Evolutionary conservation across 2,113 vertebrate genomes (phyloP).

Genomic region (Cnemophilus loriae): DNA sequence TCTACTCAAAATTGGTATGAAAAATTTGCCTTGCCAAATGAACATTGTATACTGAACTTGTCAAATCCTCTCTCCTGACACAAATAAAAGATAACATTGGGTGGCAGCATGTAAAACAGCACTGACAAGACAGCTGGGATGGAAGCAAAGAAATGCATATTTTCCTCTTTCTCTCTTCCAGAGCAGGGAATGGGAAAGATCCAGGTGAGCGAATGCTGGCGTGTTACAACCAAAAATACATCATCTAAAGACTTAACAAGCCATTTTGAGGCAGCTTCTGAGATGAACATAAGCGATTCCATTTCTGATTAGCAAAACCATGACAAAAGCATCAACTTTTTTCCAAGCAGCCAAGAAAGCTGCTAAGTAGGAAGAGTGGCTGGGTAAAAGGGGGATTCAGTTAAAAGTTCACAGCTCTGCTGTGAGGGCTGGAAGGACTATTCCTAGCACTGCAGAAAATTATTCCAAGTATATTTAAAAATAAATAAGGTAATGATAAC

Average conservation of each 20-base stretch:
- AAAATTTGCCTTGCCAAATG: slow-evolving; percentile 75
- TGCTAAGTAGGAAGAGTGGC: not conserved
- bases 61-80: slow-evolving; percentile 76
- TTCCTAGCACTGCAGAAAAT: not conserved
- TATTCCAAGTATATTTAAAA: slow-evolving; percentile 52
- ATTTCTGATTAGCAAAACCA: slow-evolving; percentile 69
- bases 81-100: slow-evolving; percentile 77
- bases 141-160: slow-evolving; percentile 67
- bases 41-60: slow-evolving; percentile 73
- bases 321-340: slow-evolving; percentile 59
- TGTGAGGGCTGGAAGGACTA: not conserved
- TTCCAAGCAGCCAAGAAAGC: not conserved
- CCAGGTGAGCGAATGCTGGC: slow-evolving; percentile 2
- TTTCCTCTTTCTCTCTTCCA: slow-evolving; percentile 52
- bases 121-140: slow-evolving; percentile 69
- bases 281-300: slow-evolving; percentile 31
- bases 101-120: slow-evolving; percentile 76
- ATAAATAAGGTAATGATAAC: slow-evolving; percentile 59
- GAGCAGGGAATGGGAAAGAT: slow-evolving; percentile 22
- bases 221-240: slow-evolving; percentile 13
- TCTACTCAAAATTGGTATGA: slow-evolving; percentile 72
- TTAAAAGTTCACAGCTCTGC: slow-evolving; percentile 33
- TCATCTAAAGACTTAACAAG: slow-evolving; percentile 42
- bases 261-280: slow-evolving; percentile 27
- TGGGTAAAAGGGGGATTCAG: not conserved